Evolutionary conservation across 53 echinoderm and acorn worm species (phyloP).

Genomic region (Paelopatides confundens): DNA sequence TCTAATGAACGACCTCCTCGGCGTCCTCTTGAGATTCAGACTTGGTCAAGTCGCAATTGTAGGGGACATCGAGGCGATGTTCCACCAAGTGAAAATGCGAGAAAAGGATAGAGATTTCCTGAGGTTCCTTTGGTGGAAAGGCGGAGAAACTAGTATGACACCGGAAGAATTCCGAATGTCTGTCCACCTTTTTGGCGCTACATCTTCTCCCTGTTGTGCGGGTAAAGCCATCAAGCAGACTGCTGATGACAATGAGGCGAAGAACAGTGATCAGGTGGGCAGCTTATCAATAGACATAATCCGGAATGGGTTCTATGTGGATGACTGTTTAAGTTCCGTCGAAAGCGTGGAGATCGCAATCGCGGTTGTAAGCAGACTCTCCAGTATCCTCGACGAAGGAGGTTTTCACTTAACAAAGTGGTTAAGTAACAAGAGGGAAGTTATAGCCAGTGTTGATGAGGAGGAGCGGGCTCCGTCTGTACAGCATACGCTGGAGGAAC

Average conservation of each 20-base stretch:
- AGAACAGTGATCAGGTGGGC: neutral
- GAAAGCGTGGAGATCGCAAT: neutral
- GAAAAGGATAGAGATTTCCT: conserved; percentile 29
- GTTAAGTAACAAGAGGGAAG: conserved; percentile 33
- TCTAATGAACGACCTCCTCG: conserved; percentile 57
- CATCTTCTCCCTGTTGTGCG: conserved; percentile 45
- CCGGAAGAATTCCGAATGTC: conserved; percentile 48
- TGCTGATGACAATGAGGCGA: conserved; percentile 32
- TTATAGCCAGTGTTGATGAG: conserved; percentile 18
- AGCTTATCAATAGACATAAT: conserved; percentile 58
- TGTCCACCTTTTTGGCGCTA: conserved; percentile 56
- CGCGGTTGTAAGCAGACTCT: neutral
- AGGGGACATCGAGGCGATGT: conserved; percentile 52
- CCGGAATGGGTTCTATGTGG: conserved; percentile 68
- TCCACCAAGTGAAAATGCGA: conserved; percentile 55
- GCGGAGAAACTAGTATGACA: conserved; percentile 19
- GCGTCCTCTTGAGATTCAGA: conserved; percentile 67
- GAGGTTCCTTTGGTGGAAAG: conserved; percentile 58
- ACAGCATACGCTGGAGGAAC: neutral
- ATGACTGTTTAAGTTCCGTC: conserved; percentile 45
- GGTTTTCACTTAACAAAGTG: conserved; percentile 18
- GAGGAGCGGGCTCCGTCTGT: conserved; percentile 20
- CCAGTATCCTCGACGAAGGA: conserved; percentile 18
- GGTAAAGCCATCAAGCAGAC: conserved; percentile 18
- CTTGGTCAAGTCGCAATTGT: conserved; percentile 6